Evolutionary conservation across 2,797 vertebrate species (phyloP).

Genomic region (Pangasius larnaudii): DNA sequence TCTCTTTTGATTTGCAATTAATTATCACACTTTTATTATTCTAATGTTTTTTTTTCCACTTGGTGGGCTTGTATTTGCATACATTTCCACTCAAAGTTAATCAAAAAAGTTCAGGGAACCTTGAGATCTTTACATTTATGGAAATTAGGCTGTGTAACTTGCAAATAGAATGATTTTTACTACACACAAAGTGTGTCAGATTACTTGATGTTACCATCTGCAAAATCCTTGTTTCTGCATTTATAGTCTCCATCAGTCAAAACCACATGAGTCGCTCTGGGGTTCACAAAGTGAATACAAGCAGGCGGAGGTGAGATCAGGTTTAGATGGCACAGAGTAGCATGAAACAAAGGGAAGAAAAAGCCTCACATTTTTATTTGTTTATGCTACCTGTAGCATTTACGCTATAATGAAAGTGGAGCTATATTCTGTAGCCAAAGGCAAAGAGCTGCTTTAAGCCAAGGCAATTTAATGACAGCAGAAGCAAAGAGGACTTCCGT

Average conservation of each 20-base stretch:
- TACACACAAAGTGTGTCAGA: neutral
- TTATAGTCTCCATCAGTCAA: conserved; percentile 32
- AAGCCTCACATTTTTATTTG: conserved; percentile 18
- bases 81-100: neutral
- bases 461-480: conserved; percentile 50
- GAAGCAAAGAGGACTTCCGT: conserved; percentile 38
- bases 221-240: conserved; percentile 13
- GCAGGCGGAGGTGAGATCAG: neutral
- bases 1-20: conserved; percentile 27
- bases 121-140: neutral
- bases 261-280: neutral
- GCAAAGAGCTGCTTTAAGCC: conserved; percentile 41
- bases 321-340: conserved; percentile 33
- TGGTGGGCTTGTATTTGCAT: conserved; percentile 7
- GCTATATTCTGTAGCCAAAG: conserved; percentile 43
- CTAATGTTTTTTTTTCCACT: neutral
- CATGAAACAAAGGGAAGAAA: conserved; percentile 32
- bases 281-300: conserved; percentile 14
- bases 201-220: neutral
- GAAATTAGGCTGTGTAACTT: neutral
- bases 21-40: neutral
- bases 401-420: conserved; percentile 51
- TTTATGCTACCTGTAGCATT: conserved; percentile 44
- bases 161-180: neutral
- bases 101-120: neutral